Evolutionary conservation across 64 coral and sea anemone genomes (phyloP).

Genomic region (Montipora cactus): DNA sequence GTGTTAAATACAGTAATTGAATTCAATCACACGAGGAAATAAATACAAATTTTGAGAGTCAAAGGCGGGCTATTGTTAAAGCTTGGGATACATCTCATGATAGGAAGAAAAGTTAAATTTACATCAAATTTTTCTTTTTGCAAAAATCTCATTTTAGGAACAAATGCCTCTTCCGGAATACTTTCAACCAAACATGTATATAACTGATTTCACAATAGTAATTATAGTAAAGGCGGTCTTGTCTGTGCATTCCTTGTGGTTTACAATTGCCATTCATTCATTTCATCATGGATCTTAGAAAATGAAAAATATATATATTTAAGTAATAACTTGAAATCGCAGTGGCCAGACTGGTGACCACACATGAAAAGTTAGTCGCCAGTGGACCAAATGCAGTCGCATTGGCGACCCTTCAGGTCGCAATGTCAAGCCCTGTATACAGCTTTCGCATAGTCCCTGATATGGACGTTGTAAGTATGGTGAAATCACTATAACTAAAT

Average conservation of each 20-base stretch:
- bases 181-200: neutral
- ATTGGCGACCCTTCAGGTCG: slow-evolving; percentile 62
- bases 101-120: too few relatives aligned
- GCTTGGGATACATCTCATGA: neutral
- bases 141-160: slow-evolving; percentile 20
- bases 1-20: neutral
- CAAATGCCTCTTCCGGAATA: slow-evolving; percentile 7
- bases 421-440: slow-evolving; percentile 40
- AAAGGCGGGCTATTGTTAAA: too few relatives aligned
- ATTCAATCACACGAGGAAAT: neutral
- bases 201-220: slow-evolving; percentile 3
- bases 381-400: slow-evolving; percentile 52
- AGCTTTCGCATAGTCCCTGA: too few relatives aligned
- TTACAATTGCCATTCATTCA: neutral
- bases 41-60: too few relatives aligned
- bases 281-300: neutral
- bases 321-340: slow-evolving; percentile 16
- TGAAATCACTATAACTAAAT: too few relatives aligned
- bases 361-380: slow-evolving; percentile 68
- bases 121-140: neutral
- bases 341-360: slow-evolving; percentile 71
- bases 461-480: too few relatives aligned
- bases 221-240: neutral
- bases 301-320: slow-evolving; percentile 1
- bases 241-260: neutral